Evolutionary conservation across 2,113 vertebrate genomes (phyloP).

Genomic region (Balaeniceps rex): DNA sequence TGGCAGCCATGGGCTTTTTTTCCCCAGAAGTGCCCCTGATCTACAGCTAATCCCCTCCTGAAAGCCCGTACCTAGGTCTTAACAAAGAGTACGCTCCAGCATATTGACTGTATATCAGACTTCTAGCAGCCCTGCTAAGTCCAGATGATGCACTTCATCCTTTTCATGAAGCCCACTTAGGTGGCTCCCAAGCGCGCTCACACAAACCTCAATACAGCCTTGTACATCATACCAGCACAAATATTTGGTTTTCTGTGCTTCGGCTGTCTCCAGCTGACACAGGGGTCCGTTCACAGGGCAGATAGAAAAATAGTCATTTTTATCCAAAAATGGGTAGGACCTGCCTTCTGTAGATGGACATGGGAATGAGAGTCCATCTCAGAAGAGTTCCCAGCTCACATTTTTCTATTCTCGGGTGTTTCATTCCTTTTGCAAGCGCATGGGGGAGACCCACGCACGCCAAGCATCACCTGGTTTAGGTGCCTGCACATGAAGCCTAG

Average conservation of each 20-base stretch:
- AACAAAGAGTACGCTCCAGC: not conserved
- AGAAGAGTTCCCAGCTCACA: not conserved
- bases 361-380: not conserved
- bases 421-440: not conserved
- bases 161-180: not conserved
- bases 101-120: not conserved
- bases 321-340: not conserved
- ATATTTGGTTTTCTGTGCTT: not conserved
- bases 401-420: not conserved
- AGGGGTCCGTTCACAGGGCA: not conserved
- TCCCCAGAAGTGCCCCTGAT: not conserved
- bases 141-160: not conserved
- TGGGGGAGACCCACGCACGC: not conserved
- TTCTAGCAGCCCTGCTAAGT: not conserved
- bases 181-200: not conserved
- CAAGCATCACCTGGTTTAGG: not conserved
- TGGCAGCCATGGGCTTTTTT: not conserved
- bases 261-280: not conserved
- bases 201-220: accelerated
- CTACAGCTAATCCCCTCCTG: not conserved
- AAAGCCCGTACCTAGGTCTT: not conserved
- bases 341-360: not conserved
- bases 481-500: not conserved
- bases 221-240: not conserved
- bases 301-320: not conserved